Percentiles rank a stretch among this genome's conserved stretches.
phyloP scores from a whole-genome alignment of 2,888 invertebrate species.

The Neuroscelio doddi region DNA sequence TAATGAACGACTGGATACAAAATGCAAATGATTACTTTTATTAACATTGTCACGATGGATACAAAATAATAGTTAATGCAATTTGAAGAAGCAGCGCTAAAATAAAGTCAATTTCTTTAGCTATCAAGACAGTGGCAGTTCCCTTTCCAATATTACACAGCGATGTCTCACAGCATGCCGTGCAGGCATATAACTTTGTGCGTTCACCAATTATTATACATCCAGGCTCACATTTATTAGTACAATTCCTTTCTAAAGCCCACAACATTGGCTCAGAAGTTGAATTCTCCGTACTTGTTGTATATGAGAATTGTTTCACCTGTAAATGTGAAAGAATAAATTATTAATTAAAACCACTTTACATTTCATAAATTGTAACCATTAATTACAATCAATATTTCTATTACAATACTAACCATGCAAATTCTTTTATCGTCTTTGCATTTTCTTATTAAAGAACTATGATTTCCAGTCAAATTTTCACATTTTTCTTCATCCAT shows the following conservation, averaged over 20 bases:
- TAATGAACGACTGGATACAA: background rate
- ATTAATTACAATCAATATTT: no score
- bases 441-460: constrained; percentile 81
- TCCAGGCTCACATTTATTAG: constrained; percentile 87
- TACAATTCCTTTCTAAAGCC: constrained; percentile 88
- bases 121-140: constrained; percentile 50
- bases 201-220: constrained; percentile 92
- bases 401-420: constrained; percentile 83
- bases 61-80: constrained; percentile 62
- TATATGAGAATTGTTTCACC: constrained; percentile 89
- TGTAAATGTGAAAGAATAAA: constrained; percentile 60
- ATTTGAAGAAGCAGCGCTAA: constrained; percentile 62
- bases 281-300: constrained; percentile 85
- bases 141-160: constrained; percentile 84
- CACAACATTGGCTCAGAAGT: constrained; percentile 84
- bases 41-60: constrained; percentile 62
- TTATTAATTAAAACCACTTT: background rate
- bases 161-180: constrained; percentile 86
- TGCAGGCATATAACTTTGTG: constrained; percentile 90
- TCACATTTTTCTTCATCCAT: constrained; percentile 84
- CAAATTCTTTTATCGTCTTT: constrained; percentile 84
- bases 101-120: constrained; percentile 54
- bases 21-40: constrained; percentile 40
- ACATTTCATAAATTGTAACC: no score
- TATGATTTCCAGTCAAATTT: constrained; percentile 77